phyloP scores from a whole-genome alignment of 2,113 vertebrate genomes.

The Glaucidium brasilianum region DNA sequence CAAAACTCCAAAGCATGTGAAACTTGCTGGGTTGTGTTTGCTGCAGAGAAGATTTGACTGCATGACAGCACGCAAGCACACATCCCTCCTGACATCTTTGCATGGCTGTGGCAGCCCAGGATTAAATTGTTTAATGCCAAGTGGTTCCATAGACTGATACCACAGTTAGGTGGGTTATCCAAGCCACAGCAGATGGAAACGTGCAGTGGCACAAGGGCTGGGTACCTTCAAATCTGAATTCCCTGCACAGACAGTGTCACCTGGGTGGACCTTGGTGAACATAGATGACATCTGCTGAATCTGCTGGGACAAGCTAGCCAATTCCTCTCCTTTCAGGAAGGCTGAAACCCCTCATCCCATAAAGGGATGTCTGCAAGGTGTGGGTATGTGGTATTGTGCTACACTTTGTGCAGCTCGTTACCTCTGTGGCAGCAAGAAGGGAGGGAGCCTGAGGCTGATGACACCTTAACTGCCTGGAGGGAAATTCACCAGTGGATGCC shows the following conservation, averaged over 20 bases:
- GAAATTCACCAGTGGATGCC: background rate
- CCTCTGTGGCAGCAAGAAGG: rapidly evolving
- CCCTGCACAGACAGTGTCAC: background rate
- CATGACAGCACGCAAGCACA: background rate
- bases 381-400: background rate
- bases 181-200: rapidly evolving
- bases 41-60: background rate
- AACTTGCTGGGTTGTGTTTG: background rate
- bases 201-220: background rate
- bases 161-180: background rate
- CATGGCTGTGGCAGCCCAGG: background rate
- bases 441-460: background rate
- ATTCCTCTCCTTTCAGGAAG: background rate
- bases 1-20: constrained; percentile 14
- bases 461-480: background rate
- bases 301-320: background rate
- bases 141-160: background rate
- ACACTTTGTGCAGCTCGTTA: background rate
- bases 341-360: background rate
- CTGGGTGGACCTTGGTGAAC: background rate
- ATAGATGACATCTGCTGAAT: background rate
- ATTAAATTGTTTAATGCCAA: background rate
- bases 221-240: background rate
- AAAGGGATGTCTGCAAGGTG: background rate
- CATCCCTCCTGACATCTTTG: background rate